Conservation (phyloP, 2,888 invertebrate species). For the Gymnosoma rotundatum region DNA sequence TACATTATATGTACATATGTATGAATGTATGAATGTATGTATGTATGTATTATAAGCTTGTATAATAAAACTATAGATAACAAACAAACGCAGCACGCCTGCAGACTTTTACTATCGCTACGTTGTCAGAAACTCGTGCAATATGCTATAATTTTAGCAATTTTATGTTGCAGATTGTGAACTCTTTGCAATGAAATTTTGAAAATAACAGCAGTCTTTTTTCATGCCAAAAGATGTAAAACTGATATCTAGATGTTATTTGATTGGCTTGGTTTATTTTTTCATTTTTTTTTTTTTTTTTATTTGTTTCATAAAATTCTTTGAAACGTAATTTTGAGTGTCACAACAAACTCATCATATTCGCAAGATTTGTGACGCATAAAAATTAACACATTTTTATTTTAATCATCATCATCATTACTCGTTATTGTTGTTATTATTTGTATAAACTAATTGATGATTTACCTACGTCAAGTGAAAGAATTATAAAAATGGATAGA, state of each 20-base stretch:
- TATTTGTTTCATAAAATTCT: constrained; percentile 17
- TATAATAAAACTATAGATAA: constrained; percentile 65
- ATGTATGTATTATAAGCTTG: constrained; percentile 22
- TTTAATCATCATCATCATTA: constrained; percentile 19
- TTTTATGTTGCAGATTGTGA: constrained; percentile 73
- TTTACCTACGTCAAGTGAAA: constrained; percentile 37
- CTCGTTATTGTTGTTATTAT: constrained; percentile 34
- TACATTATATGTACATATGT: neutral
- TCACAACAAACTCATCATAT: constrained; percentile 23
- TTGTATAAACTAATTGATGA: constrained; percentile 48
- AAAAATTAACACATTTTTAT: constrained; percentile 20
- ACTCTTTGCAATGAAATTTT: constrained; percentile 36
- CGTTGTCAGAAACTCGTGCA: constrained; percentile 77
- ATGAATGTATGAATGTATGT: neutral
- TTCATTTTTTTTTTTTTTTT: neutral
- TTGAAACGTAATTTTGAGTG: constrained; percentile 10
- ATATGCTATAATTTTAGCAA: constrained; percentile 75
- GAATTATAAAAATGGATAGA: constrained; percentile 12
- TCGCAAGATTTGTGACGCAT: neutral
- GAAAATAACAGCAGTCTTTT: constrained; percentile 13
- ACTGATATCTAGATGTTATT: constrained; percentile 42
- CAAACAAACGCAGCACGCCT: constrained; percentile 69
- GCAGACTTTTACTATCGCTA: constrained; percentile 77
- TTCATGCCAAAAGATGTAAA: neutral
- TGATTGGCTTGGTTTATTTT: constrained; percentile 38